Base-by-base conservation (phyloP, 2,888 invertebrate species). In the Thecophora atra region DNA sequence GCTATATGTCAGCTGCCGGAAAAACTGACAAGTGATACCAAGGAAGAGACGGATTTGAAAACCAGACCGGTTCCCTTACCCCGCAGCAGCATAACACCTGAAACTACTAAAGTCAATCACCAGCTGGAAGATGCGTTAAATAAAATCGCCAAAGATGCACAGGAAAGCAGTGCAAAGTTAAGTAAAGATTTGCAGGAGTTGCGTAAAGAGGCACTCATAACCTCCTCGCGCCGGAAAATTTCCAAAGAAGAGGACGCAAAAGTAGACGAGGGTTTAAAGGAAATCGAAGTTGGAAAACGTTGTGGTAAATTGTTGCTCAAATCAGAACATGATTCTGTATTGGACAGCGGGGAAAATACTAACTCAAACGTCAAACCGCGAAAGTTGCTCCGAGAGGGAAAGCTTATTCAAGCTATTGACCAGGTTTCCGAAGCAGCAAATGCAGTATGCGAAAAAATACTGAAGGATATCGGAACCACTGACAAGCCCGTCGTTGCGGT, bases 91-190 rank as follows among this genome's bases (percentile, higher is more conserved):
- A 67, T 84, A 0, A 84, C 87, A 82, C 90, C 83, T 79, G 89
- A 87, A 78, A 88, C 86, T 82, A 26, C 64, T 75, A 54, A 54
- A 47, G 70, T 66, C 86, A 87, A 81, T 85, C 88, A 74, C 85
- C 87, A 88, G 73, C 86, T 93, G 83, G 92, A 93, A 83, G 92
- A 93, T 81, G 89, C 93, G 51, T 87, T 94, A 67, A 91, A 91
- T 79, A 91, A 91, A 82, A 88, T 94, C 73, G 93, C 93, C 15
- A 90, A 90, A 81, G 93, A 94, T 88, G 92, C 93, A 17, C 90
- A 91, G 87, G 92, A 92, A 81, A 92, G 92, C 60, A 92, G 92
- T 81, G 91, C 91, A 76, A 90, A 91, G 78, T 83, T 91, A 79
- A 90, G 90, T n/a, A 89, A 90, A 76, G 92, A 92, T 75, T 85